phyloP scores from a whole-genome alignment of 2,888 invertebrate species.

The Cremastinae sp. region DNA sequence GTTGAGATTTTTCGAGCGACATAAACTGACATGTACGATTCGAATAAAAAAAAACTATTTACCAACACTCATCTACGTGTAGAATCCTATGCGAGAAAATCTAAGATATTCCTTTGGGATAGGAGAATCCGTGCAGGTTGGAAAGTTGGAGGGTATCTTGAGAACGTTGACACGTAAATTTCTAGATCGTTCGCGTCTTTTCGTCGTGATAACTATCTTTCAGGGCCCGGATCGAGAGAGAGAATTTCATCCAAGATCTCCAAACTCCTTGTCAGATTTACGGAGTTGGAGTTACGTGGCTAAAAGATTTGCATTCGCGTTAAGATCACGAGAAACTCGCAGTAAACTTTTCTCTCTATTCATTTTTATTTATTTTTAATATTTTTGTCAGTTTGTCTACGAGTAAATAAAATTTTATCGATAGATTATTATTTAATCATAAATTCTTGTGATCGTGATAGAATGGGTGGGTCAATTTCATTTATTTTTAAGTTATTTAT shows the following conservation, averaged over 20 bases:
- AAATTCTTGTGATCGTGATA: too few relatives aligned
- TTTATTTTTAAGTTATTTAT: too few relatives aligned
- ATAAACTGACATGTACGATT: too few relatives aligned
- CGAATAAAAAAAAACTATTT: too few relatives aligned
- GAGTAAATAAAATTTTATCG: too few relatives aligned
- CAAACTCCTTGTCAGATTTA: constrained; percentile 46
- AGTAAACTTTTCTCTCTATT: background rate
- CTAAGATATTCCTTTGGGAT: background rate
- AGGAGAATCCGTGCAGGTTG: background rate
- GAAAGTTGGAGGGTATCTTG: constrained; percentile 35
- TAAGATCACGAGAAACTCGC: constrained; percentile 48
- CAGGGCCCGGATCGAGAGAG: background rate
- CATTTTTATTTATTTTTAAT: too few relatives aligned
- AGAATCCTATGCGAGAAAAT: background rate
- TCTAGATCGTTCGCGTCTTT: constrained; percentile 7
- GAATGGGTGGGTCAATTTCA: too few relatives aligned
- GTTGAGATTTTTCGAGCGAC: too few relatives aligned
- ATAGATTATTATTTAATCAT: too few relatives aligned
- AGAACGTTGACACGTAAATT: constrained; percentile 19
- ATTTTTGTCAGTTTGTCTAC: too few relatives aligned
- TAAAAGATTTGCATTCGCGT: constrained; percentile 44
- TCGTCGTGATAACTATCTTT: constrained; percentile 41
- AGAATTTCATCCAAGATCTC: constrained; percentile 17
- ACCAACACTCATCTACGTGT: too few relatives aligned
- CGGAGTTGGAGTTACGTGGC: constrained; percentile 39